A percentile compares a stretch with the other conserved stretches of the same genome.
These are phyloP conservation scores for Spondyliosoma cantharus DNA, from an alignment of 2,797 vertebrate genomes.

Conservation along the genomic window DNA sequence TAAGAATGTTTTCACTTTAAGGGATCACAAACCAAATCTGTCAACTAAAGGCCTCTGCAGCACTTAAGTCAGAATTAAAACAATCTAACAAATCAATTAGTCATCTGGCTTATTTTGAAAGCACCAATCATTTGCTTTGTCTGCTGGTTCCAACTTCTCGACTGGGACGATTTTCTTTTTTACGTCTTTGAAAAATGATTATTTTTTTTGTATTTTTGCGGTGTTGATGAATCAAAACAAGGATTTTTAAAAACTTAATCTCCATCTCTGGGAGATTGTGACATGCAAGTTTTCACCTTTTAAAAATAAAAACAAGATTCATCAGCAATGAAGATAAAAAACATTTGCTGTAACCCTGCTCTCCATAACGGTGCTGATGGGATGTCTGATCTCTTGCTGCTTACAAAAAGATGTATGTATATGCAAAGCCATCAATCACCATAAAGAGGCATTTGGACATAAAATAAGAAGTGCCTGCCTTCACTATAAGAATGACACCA, in stretches of 20 bases:
- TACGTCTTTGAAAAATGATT: no score
- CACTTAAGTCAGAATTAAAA: background rate
- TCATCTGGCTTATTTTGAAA: background rate
- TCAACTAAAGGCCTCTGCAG: background rate
- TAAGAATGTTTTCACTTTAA: background rate
- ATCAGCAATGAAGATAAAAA: background rate
- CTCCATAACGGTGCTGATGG: slow-evolving; percentile 25
- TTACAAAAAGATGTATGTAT: slow-evolving; percentile 5
- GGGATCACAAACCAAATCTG: background rate
- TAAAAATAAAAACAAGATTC: background rate
- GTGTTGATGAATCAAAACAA: background rate
- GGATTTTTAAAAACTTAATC: background rate
- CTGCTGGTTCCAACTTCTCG: background rate
- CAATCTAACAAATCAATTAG: background rate
- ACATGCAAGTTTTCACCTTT: background rate
- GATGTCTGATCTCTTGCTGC: slow-evolving; percentile 18
- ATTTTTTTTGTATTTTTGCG: background rate
- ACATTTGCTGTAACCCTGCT: background rate
- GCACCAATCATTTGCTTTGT: background rate
- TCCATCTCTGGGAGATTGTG: background rate
- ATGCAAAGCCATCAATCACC: slow-evolving; percentile 63
- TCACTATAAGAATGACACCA: slow-evolving; percentile 32
- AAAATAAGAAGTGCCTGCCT: slow-evolving; percentile 58
- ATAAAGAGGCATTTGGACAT: slow-evolving; percentile 58
- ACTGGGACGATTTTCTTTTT: background rate